Conservation (phyloP, 2,113 vertebrate species). For the Heterochromis multidens region DNA sequence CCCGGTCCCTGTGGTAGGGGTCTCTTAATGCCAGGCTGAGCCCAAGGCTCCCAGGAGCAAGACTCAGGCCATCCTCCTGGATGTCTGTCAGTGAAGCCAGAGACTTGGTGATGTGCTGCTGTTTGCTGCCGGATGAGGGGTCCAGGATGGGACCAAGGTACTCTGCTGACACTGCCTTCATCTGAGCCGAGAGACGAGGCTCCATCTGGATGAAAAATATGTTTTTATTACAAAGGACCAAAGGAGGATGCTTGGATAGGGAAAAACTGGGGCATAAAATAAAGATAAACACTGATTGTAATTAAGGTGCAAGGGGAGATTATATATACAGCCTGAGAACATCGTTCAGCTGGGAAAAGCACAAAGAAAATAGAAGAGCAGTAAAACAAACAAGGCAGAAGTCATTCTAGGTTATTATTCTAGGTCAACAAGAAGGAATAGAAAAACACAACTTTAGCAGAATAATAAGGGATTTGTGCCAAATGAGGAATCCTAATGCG, state of each 20-base stretch:
- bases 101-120: conserved; percentile 91
- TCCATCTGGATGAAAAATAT: conserved; percentile 77
- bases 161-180: conserved; percentile 94
- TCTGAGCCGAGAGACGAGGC: conserved; percentile 89
- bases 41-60: conserved; percentile 60
- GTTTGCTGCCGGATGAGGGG: conserved; percentile 72
- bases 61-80: conserved; percentile 79
- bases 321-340: not conserved
- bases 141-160: conserved; percentile 88
- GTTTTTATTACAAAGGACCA: not conserved
- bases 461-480: not conserved
- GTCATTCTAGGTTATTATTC: not conserved
- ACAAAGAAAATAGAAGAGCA: not conserved
- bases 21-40: conserved; percentile 82
- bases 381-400: not conserved
- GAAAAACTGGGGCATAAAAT: not conserved
- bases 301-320: not conserved
- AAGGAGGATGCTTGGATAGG: not conserved
- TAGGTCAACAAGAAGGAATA: not conserved
- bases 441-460: not conserved
- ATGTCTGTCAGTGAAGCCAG: conserved; percentile 95
- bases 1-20: conserved; percentile 82
- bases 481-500: not conserved
- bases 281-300: not conserved
- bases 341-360: not conserved